Base-by-base conservation (phyloP, 2,797 vertebrate species). In the Halcyon leucocephala region DNA sequence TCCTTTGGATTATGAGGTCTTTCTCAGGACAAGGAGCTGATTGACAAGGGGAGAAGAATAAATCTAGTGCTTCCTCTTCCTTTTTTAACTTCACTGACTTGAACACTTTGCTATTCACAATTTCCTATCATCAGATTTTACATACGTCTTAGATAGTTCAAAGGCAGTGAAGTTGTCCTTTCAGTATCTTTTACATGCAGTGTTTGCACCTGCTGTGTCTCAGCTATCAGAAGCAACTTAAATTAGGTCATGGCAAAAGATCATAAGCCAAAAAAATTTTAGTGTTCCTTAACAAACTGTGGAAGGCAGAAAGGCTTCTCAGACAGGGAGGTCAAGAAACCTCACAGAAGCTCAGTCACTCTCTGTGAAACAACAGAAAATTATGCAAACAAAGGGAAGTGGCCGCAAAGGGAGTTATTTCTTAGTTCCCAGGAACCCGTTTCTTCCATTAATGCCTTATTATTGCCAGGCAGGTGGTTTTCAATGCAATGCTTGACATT, bases 371-470 rank as follows among this genome's bases (percentile, higher is more conserved):
- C 26, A 86, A 78, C 70, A 91, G 49, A 67, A 73, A 91, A 51
- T n/a, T 55, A 61, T 11, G 46, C 51, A 66, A 76, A 46, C 10
- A 29, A 51, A 86, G 33, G 33, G 42, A 90, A 80, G 39, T 66
- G 24, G 62, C 14, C 11, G 58, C 48, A 90, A 95, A 67, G 71
- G 37, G n/a, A 61, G 39, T 66, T 90, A 29, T 28, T 86, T 86
- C 79, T 83, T 44, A 73, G 87, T 72, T 81, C 55, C 86, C 39
- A 73, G 41, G 60, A 89, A 73, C n/a, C 65, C 60, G 55, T 44
- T 91, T 81, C 42, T 81, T 78, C 77, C 76, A 82, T 77, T 96
- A 88, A 64, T 39, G 70, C 29, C n/a, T 77, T 66, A 80, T 80
- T 66, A 82, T 92, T 77, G 82, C 57, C 69, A 42, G 5, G 61